Conservation (phyloP, 2,888 invertebrate species). For the Stenodema calcarata region DNA sequence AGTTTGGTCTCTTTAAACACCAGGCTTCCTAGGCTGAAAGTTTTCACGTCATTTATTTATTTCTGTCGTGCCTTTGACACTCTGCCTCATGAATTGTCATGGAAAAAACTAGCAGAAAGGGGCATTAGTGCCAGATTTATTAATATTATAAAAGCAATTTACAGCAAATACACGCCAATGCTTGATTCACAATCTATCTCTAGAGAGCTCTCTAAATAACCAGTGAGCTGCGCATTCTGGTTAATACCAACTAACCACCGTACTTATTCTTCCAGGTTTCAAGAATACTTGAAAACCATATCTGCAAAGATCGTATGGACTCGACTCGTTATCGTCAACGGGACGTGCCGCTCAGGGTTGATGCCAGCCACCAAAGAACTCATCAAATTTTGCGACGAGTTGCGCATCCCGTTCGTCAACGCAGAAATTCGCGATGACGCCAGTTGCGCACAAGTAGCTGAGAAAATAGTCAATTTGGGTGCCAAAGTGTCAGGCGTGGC, state of each 20-base stretch:
- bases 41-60: not conserved
- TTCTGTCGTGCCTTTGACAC: constrained; percentile 1
- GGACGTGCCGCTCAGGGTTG: not conserved
- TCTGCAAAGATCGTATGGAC: not conserved
- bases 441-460: not conserved
- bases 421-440: not conserved
- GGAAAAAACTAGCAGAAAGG: not conserved
- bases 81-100: not conserved
- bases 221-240: too few species aligned
- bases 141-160: not conserved
- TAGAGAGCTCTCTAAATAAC: too few species aligned
- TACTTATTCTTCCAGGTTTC: not conserved
- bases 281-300: not conserved
- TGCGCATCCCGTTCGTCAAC: not conserved
- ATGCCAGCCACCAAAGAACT: not conserved
- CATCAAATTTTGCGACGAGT: not conserved
- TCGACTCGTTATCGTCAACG: not conserved
- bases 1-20: not conserved
- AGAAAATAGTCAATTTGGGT: not conserved
- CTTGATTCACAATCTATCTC: too few species aligned
- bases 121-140: constrained; percentile 8
- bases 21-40: not conserved
- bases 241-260: too few species aligned
- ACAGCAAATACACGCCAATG: too few species aligned
- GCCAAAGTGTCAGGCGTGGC: not conserved